These are phyloP conservation scores for Gephyroberyx darwinii DNA, from an alignment of 2,797 vertebrate genomes.

Conservation along the genomic window DNA sequence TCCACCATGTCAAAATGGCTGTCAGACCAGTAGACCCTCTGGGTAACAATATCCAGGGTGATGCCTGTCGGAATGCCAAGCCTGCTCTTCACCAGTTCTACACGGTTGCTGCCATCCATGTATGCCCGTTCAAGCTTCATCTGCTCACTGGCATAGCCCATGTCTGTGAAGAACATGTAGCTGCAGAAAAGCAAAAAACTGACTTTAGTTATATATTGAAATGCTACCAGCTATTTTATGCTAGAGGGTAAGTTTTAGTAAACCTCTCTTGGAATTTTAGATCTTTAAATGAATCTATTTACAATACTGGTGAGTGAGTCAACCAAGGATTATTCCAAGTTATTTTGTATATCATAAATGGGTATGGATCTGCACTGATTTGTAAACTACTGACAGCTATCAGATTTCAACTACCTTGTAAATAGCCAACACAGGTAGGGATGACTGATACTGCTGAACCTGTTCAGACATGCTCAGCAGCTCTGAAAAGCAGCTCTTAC, in stretches of 20 bases:
- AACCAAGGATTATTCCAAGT: too few relatives aligned
- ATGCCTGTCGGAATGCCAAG: constrained; percentile 78
- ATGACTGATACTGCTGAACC: not conserved
- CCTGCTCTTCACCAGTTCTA: constrained; percentile 74
- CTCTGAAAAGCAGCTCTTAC: not conserved
- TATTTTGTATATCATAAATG: too few relatives aligned
- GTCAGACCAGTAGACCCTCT: constrained; percentile 82
- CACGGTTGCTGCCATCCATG: constrained; percentile 82
- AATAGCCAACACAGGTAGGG: not conserved
- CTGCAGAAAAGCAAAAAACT: constrained; percentile 54
- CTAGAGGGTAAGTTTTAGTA: too few relatives aligned
- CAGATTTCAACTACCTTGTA: not conserved
- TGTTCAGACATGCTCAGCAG: not conserved
- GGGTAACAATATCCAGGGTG: constrained; percentile 76
- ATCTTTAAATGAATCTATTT: too few relatives aligned
- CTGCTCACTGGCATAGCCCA: constrained; percentile 57
- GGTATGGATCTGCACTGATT: too few relatives aligned
- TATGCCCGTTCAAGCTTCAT: constrained; percentile 80
- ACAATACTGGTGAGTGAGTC: too few relatives aligned
- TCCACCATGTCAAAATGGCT: constrained; percentile 83
- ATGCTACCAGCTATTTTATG: not conserved
- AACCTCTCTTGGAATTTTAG: too few relatives aligned
- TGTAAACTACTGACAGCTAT: not conserved
- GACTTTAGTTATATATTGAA: not conserved
- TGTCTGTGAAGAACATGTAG: constrained; percentile 84